Evolutionary conservation across 2,797 vertebrate species (phyloP), one percentile per base, ranked within the genome.

Genomic region (Lacerta bilineata): DNA sequence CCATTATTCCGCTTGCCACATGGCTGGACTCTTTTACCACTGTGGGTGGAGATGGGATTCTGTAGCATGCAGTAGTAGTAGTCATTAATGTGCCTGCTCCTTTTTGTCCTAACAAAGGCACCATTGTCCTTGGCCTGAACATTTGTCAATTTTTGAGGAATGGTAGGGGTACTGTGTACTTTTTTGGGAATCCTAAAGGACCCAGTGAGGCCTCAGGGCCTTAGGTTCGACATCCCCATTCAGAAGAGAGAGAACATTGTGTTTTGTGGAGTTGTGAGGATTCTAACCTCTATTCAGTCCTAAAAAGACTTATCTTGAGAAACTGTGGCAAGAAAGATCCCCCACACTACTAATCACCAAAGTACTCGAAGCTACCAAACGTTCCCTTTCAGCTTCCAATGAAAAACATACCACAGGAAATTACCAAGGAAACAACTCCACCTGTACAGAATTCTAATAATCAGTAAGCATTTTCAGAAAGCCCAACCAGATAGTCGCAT

Each of bases 271-370:
- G 72, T 76, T 72, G 27, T 61, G 10, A 81, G 78, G 10, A 29
- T 80, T 43, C 80, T 39, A 87, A 81, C 17, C 80, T 80, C 46
- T 80, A 15, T 80, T 59, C 4, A 5, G 50, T 80, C 15, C 68
- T 71, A 55, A 80, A 72, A 72, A 33, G 36, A 55, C 46, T 80
- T 20, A 50, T 4, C 74, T 87, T 80, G 79, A 43, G 78, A 87
- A 87, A 25, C 33, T 50, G 66, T 74, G 71, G 80, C 39, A 91
- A 55, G 80, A 77, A 72, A 13, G 88, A 0, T 29, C 36, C 83
- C 11, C 87, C 75, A 71, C 71, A 79, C 79, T 90, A 2, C 59
- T 61, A 61, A 61, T 61, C 59, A 61, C 59, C 59, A 61, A 18
- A 61, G 4, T 61, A 61, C 59, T 61, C 20, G 7, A 61, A 61